Conservation (phyloP, 2,113 vertebrate species). For the Macquaria australasica region DNA sequence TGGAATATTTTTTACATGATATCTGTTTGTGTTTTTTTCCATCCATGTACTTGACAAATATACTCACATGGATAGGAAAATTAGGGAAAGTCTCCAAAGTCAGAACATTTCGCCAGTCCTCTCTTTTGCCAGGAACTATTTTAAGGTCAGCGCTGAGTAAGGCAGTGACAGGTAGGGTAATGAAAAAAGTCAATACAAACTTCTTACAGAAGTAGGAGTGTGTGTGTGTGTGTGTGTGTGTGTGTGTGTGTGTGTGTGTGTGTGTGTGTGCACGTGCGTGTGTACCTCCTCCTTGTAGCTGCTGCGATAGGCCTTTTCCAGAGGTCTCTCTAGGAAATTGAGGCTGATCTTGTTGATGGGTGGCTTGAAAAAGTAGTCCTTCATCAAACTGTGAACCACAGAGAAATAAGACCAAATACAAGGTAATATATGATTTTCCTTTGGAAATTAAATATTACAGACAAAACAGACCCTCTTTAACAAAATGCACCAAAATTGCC, state of each 20-base stretch:
- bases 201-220: background rate
- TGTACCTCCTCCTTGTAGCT: constrained; percentile 96
- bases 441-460: background rate
- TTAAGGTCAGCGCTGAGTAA: background rate
- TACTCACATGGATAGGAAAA: background rate
- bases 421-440: background rate
- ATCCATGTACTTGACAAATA: background rate
- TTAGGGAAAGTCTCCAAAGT: background rate
- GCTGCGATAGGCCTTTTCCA: constrained; percentile 91
- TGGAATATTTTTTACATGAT: background rate
- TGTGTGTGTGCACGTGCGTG: constrained; percentile 23
- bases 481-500: background rate
- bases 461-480: background rate
- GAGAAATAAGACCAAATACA: background rate
- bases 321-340: constrained; percentile 92
- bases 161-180: background rate
- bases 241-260: constrained; percentile 29
- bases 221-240: constrained; percentile 17
- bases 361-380: constrained; percentile 98
- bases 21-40: background rate
- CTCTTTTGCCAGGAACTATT: background rate
- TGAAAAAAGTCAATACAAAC: background rate
- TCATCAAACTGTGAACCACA: constrained; percentile 92
- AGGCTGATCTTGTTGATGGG: constrained; percentile 98
- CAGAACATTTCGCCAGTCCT: background rate